Evolutionary conservation across 1,140 invertebrate genomes (phyloP).

Genomic region (Trichonephila clavata): DNA sequence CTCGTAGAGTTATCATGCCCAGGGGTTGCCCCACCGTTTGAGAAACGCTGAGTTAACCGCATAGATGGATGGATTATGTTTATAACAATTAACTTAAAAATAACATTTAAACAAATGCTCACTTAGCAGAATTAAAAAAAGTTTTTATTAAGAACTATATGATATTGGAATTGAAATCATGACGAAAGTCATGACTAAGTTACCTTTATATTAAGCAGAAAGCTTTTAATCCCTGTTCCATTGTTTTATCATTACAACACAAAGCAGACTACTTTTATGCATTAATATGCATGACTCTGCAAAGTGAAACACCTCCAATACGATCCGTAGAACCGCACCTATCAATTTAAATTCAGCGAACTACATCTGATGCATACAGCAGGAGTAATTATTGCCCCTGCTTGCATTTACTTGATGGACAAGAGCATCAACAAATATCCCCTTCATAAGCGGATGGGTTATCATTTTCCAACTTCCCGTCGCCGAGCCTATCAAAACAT

Average conservation of each 20-base stretch:
- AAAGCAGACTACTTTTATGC: neutral
- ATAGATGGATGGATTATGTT: too few relatives aligned
- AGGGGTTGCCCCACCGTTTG: too few relatives aligned
- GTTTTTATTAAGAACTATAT: too few relatives aligned
- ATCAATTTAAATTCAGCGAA: neutral
- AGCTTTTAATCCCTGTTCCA: too few relatives aligned
- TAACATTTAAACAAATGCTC: too few relatives aligned
- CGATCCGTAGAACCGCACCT: neutral
- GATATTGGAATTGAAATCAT: too few relatives aligned
- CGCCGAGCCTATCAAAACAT: neutral
- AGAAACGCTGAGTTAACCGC: too few relatives aligned
- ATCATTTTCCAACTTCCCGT: slow-evolving; percentile 7
- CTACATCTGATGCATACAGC: neutral
- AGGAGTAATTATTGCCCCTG: slow-evolving; percentile 1
- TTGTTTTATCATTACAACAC: neutral
- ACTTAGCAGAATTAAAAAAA: too few relatives aligned
- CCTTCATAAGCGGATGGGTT: neutral
- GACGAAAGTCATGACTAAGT: too few relatives aligned
- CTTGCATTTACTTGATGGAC: neutral
- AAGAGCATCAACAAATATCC: slow-evolving; percentile 25
- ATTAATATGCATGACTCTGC: neutral
- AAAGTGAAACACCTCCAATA: neutral
- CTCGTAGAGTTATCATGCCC: too few relatives aligned
- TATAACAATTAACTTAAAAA: too few relatives aligned
- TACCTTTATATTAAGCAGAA: too few relatives aligned